phyloP scores from a whole-genome alignment of 2,797 vertebrate genomes.

The Rhinophrynus dorsalis region DNA sequence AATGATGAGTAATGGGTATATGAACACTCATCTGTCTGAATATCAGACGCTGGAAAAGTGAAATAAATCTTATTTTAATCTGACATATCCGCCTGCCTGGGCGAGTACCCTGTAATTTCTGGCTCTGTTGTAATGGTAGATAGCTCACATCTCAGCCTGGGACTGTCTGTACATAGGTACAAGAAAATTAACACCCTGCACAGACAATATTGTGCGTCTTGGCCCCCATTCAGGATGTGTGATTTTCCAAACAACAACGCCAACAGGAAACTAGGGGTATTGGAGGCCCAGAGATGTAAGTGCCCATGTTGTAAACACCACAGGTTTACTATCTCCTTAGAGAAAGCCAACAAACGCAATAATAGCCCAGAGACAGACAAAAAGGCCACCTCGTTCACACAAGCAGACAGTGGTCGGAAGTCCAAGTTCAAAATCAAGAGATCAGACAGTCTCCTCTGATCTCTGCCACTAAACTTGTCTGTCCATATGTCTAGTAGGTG shows the following conservation, averaged over 20 bases:
- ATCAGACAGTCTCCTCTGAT: slow-evolving; percentile 14
- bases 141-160: neutral
- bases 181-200: neutral
- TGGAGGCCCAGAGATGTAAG: slow-evolving; percentile 6
- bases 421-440: slow-evolving; percentile 46
- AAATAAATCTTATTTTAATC: slow-evolving; percentile 39
- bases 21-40: slow-evolving; percentile 43
- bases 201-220: slow-evolving; percentile 9
- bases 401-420: slow-evolving; percentile 38
- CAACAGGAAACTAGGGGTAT: slow-evolving; percentile 35
- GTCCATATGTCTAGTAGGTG: slow-evolving; percentile 27
- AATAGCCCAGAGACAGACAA: slow-evolving; percentile 26
- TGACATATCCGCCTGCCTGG: slow-evolving; percentile 43
- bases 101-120: slow-evolving; percentile 40
- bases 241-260: slow-evolving; percentile 16
- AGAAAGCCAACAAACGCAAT: slow-evolving; percentile 16
- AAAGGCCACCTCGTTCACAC: slow-evolving; percentile 12
- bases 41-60: slow-evolving; percentile 37
- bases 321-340: slow-evolving; percentile 30
- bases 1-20: slow-evolving; percentile 38
- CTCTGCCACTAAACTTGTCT: slow-evolving; percentile 5
- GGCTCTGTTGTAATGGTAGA: slow-evolving; percentile 14
- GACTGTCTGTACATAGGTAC: neutral
- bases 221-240: slow-evolving; percentile 27
- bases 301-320: slow-evolving; percentile 16